Percentiles rank a stretch among this genome's conserved stretches.
Evolutionary conservation across 2,888 invertebrate genomes (phyloP).

Genomic region (Heliconius ismenius): DNA sequence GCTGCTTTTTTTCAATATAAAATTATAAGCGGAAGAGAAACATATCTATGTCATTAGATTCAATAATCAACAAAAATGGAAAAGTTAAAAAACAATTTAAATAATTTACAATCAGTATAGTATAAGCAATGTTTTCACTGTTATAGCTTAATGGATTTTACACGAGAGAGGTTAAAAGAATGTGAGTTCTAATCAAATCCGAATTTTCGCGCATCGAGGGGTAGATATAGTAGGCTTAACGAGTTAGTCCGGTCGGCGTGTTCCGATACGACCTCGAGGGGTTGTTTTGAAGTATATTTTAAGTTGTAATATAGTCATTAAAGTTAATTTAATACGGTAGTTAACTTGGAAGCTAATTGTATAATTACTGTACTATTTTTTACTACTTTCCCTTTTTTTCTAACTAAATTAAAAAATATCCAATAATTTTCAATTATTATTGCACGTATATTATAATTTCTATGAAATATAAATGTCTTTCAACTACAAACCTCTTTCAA

Average conservation of each 20-base stretch:
- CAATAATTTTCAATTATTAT: too few species aligned
- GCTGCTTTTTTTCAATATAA: too few species aligned
- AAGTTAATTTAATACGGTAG: constrained; percentile 1
- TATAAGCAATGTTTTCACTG: background rate
- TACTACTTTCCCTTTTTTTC: background rate
- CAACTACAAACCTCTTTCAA: too few species aligned
- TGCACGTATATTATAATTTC: too few species aligned
- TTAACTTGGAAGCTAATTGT: background rate
- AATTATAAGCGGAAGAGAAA: too few species aligned
- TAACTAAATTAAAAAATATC: too few species aligned
- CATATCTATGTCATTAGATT: too few species aligned
- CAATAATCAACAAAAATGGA: too few species aligned
- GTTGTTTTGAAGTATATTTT: background rate
- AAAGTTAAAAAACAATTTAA: too few species aligned
- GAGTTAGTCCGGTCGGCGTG: background rate
- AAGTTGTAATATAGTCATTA: background rate
- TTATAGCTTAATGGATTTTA: background rate
- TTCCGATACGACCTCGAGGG: too few species aligned
- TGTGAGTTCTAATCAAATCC: background rate
- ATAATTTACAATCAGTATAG: background rate
- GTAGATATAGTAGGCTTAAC: background rate
- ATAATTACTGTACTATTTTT: background rate
- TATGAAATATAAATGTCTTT: too few species aligned
- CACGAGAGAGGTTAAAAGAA: background rate
- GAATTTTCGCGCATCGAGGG: background rate